Evolutionary conservation across 2,113 vertebrate species (phyloP).

Genomic region (Saguinus imperator): DNA sequence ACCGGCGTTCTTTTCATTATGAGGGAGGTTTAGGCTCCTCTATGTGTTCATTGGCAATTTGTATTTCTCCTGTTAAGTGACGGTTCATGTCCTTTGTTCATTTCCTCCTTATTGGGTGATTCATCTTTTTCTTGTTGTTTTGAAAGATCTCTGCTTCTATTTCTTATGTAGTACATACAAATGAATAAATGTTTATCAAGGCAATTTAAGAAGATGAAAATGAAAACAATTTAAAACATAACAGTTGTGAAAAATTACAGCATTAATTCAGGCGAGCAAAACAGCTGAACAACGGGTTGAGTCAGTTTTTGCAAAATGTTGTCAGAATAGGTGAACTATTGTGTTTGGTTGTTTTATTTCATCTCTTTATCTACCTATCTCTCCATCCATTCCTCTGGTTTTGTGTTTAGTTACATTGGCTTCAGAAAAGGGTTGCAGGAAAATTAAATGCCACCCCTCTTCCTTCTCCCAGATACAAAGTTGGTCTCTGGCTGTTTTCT

Average conservation of each 20-base stretch:
- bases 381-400: background rate
- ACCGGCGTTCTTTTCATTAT: background rate
- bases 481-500: background rate
- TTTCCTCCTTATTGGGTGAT: background rate
- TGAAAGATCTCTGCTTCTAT: background rate
- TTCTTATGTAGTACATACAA: background rate
- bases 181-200: slow-evolving; percentile 2
- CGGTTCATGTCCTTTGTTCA: background rate
- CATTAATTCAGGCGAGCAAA: background rate
- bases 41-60: background rate
- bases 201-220: slow-evolving; percentile 18
- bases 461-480: background rate
- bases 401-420: background rate
- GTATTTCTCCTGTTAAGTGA: background rate
- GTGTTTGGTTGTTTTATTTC: background rate
- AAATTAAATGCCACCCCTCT: background rate
- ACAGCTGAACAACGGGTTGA: background rate
- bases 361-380: no score
- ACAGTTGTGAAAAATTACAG: background rate
- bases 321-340: background rate
- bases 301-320: background rate
- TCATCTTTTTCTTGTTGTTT: slow-evolving; percentile 1
- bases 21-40: background rate
- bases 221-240: background rate
- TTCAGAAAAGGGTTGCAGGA: background rate